Conservation (phyloP, 2,113 vertebrate species). For the Cisticola juncidis region DNA sequence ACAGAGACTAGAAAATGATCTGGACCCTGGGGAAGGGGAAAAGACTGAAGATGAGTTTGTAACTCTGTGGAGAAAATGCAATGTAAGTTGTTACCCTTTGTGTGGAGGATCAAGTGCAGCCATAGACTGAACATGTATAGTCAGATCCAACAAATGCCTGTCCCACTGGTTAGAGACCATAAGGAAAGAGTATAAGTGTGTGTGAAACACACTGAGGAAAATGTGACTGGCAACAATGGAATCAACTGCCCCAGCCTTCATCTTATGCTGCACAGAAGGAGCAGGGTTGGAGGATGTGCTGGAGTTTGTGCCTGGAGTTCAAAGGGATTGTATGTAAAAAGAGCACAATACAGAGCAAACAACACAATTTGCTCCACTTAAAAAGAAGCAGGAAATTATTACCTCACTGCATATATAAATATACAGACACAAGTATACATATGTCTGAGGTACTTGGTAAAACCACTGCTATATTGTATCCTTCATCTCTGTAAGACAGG, state of each 20-base stretch:
- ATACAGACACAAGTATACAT: background rate
- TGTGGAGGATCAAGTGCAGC: background rate
- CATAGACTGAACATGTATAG: background rate
- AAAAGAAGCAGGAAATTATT: background rate
- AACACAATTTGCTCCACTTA: background rate
- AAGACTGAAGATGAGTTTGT: conserved; percentile 81
- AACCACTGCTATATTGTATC: background rate
- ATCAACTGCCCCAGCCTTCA: background rate
- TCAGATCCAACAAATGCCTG: background rate
- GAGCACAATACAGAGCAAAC: background rate
- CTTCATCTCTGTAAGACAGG: background rate
- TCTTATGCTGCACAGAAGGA: background rate
- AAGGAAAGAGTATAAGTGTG: background rate
- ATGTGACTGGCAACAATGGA: background rate
- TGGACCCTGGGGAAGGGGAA: conserved; percentile 53
- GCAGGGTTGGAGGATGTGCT: background rate
- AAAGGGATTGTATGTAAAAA: background rate
- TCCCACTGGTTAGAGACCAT: background rate
- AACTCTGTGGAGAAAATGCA: conserved; percentile 81
- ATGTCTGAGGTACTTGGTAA: background rate
- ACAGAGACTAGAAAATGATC: conserved; percentile 72
- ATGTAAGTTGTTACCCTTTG: conserved; percentile 64
- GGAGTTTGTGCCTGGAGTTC: background rate
- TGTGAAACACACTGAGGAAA: background rate
- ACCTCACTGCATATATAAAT: background rate